Conservation (phyloP, 2,113 vertebrate species). For the Cyprinodon brontotheroides region DNA sequence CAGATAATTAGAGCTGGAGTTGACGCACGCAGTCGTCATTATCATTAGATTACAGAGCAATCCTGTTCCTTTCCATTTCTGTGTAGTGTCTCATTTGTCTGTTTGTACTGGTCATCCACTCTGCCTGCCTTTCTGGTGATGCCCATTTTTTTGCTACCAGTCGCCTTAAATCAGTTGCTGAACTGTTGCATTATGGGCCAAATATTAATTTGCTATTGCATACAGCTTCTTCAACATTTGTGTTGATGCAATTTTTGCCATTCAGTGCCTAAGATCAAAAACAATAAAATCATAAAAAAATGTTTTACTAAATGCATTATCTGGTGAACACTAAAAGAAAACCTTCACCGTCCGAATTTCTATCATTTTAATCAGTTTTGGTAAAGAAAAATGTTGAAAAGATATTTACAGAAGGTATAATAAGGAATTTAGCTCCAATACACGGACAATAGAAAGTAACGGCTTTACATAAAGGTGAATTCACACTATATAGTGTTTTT, state of each 20-base stretch:
- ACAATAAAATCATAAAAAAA: too few species aligned
- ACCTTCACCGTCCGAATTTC: too few species aligned
- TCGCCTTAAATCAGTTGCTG: constrained; percentile 15
- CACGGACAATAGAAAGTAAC: too few species aligned
- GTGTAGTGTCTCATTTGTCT: constrained; percentile 56
- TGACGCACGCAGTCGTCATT: constrained; percentile 38
- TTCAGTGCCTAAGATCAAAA: neutral
- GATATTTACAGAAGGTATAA: too few species aligned
- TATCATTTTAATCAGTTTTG: too few species aligned
- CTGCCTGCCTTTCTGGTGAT: constrained; percentile 13
- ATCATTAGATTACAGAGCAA: constrained; percentile 62
- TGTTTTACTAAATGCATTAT: too few species aligned
- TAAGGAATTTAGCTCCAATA: too few species aligned
- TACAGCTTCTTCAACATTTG: neutral
- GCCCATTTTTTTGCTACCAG: constrained; percentile 15
- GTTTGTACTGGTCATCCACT: constrained; percentile 9
- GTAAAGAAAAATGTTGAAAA: too few species aligned
- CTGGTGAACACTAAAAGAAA: too few species aligned
- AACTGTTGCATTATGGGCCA: neutral
- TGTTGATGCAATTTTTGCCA: neutral
- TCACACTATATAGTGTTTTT: too few species aligned
- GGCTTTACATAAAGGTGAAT: too few species aligned
- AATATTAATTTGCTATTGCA: neutral
- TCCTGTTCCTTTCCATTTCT: constrained; percentile 49
- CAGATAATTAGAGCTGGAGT: constrained; percentile 63